Base-by-base conservation (phyloP, 2,797 vertebrate species). In the Syngnathus acus region DNA sequence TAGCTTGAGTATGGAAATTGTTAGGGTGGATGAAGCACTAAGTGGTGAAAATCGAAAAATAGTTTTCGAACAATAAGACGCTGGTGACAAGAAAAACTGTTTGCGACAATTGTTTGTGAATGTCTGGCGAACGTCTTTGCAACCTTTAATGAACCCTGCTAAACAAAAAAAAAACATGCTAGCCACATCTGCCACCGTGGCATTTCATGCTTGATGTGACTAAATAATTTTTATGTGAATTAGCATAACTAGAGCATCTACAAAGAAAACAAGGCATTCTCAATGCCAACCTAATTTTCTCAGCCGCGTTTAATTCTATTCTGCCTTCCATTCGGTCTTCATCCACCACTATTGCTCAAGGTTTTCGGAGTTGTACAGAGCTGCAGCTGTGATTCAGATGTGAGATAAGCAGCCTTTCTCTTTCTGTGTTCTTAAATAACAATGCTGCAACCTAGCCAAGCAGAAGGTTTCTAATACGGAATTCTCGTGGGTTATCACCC, bases 401-500 rank as follows among this genome's bases (percentile, higher is more conserved):
- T 23, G 2, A 53, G 51, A 21, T 53, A 53, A 21, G 13, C 5
- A 19, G n/a, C 19, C 53, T 26, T 54, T 39, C 57, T 59, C 19
- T 59, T 14, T 59, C 59, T 50, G 37, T 55, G 21, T 64, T 67
- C 59, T 63, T 64, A 42, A 19, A 62, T 39, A 19, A 66, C 59
- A 63, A 62, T 16, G 50, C 26, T 26, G 17, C 13, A 48, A 47
- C n/a, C 32, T 14, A 71, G 55, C 61, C 69, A 42, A 68, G 71
- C 71, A 73, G 66, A 68, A 65, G 8, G 54, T 69, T 62, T 65
- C 26, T 43, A 53, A 19, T 65, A 65, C 64, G 60, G 63, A 73
- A 63, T 40, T 66, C 66, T 69, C 62, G 67, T 6, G 40, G 50
- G 61, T 61, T 59, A 75, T 69, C 71, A 66, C 65, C 45, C 68